phyloP scores from a whole-genome alignment of 2,888 invertebrate species.

The Drosophila crucigera region DNA sequence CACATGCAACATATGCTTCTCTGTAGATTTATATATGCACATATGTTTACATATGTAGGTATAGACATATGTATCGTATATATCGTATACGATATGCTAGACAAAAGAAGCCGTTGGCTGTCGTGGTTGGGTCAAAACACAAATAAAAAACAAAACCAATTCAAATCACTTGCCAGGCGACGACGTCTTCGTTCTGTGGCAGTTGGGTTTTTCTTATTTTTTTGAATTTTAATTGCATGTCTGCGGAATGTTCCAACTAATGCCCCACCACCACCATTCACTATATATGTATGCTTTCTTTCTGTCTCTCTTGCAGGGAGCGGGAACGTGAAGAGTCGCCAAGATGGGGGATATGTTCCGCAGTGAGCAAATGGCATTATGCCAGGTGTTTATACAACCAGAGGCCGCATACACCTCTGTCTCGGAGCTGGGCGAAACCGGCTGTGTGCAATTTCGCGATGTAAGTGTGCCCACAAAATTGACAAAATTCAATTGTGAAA shows the following conservation, averaged over 20 bases:
- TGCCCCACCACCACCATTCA: constrained; percentile 12
- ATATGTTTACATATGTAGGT: constrained; percentile 28
- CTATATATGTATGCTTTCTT: background rate
- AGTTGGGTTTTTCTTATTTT: constrained; percentile 32
- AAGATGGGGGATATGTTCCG: constrained; percentile 93
- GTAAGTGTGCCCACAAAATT: constrained; percentile 87
- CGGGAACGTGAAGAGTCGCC: constrained; percentile 75
- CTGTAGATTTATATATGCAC: constrained; percentile 22
- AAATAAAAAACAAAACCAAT: constrained; percentile 37
- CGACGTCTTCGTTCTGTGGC: constrained; percentile 40
- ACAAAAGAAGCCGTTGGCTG: constrained; percentile 55
- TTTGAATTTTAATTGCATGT: constrained; percentile 73
- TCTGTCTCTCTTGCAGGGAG: constrained; percentile 56
- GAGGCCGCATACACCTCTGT: constrained; percentile 98
- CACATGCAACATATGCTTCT: constrained; percentile 32
- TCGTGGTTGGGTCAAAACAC: constrained; percentile 19
- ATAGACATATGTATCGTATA: background rate
- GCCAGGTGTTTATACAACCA: constrained; percentile 98
- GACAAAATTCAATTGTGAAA: background rate
- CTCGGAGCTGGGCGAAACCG: constrained; percentile 97
- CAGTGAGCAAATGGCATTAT: constrained; percentile 96
- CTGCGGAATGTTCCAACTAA: constrained; percentile 60
- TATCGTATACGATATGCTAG: constrained; percentile 27
- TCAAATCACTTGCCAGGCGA: constrained; percentile 21
- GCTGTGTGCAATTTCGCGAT: constrained; percentile 97